Percentiles rank a stretch among this genome's conserved stretches.
Conservation (phyloP, 2,797 vertebrate genomes). For the Crotalus adamanteus region DNA sequence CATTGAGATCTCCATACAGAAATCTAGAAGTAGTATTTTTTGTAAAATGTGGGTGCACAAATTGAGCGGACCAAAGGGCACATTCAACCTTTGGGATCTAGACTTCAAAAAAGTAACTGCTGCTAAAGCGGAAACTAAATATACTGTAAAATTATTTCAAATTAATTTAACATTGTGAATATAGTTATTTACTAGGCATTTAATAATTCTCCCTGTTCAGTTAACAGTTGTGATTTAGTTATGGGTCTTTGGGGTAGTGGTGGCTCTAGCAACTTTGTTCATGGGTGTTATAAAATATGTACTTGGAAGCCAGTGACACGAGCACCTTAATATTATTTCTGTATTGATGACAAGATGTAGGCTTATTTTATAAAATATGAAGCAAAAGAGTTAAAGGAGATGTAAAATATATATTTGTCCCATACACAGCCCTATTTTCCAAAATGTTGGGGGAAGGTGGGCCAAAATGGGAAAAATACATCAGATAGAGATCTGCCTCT, state of each 20-base stretch:
- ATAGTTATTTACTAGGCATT: neutral
- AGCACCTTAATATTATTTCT: neutral
- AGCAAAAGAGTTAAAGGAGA: neutral
- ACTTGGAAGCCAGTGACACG: neutral
- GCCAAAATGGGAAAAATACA: neutral
- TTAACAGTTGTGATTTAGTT: neutral
- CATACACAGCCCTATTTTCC: neutral
- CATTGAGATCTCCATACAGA: neutral
- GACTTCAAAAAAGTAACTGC: neutral
- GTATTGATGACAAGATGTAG: neutral
- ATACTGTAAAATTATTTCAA: neutral
- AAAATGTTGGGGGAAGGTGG: neutral
- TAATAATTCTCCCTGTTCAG: neutral
- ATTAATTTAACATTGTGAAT: neutral
- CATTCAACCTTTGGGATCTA: neutral
- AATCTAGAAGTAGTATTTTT: neutral
- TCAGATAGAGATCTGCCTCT: neutral
- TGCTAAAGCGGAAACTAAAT: neutral
- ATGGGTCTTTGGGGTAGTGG: neutral
- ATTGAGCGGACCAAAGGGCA: neutral
- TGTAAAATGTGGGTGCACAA: neutral
- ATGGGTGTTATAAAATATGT: neutral
- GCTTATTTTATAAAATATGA: neutral
- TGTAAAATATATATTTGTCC: neutral
- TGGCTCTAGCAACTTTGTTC: neutral